Evolutionary conservation across 2,797 vertebrate genomes (phyloP).

Genomic region (Emydoidea blandingii): DNA sequence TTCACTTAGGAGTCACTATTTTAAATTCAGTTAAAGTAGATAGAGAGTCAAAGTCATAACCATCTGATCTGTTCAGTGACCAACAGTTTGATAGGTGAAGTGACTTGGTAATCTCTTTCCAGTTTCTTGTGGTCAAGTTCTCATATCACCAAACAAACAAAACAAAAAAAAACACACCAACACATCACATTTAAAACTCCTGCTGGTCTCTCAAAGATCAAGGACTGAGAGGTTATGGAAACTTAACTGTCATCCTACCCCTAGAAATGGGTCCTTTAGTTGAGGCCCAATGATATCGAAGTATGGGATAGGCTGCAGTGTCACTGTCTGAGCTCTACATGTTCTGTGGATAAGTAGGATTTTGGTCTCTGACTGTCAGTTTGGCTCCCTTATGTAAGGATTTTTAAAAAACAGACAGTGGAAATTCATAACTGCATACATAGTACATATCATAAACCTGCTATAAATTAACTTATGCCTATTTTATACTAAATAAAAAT

Average conservation of each 20-base stretch:
- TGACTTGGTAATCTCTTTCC: too few species aligned
- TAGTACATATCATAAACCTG: neutral
- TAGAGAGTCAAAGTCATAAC: neutral
- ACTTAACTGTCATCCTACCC: neutral
- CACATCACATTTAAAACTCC: neutral
- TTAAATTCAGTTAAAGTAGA: neutral
- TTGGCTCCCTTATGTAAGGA: neutral
- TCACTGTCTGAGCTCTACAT: fast-evolving
- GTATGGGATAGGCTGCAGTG: fast-evolving
- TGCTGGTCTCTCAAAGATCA: neutral
- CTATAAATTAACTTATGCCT: neutral
- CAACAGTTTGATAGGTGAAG: neutral
- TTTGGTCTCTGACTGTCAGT: neutral
- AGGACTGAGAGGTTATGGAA: neutral
- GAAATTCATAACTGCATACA: neutral
- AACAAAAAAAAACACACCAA: neutral
- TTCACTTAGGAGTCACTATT: neutral
- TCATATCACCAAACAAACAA: neutral
- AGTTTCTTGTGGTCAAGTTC: neutral
- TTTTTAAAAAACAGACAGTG: neutral
- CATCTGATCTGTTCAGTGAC: fast-evolving
- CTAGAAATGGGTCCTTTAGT: neutral
- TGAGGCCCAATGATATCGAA: neutral
- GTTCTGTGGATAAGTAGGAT: neutral
- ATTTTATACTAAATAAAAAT: neutral